Evolutionary conservation across 2,113 vertebrate genomes (phyloP), one percentile per base, ranked within the genome.

Genomic region (Coreoperca whiteheadi): DNA sequence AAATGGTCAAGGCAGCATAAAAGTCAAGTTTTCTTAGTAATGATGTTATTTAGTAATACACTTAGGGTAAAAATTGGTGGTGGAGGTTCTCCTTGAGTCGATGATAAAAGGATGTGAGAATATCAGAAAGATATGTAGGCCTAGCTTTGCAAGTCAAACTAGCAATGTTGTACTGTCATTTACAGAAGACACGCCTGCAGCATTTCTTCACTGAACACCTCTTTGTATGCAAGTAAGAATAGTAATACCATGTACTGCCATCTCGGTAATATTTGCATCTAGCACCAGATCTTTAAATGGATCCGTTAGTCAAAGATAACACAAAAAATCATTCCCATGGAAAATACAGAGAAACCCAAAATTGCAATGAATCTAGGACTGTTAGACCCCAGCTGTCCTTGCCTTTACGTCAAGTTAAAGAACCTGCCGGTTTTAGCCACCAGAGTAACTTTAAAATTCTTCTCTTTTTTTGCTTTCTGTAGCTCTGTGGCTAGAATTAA

Each of bases 371-470:
- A 50, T 83, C 43, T 15, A 8, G 56, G 68, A 41, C 65, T 68
- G 80, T 83, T 70, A 18, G 34, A n/a, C 64, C 32, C 32, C 61
- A 16, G 60, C 61, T 72, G 20, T 59, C 28, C 41, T 23, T 41
- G 30, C 39, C 32, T 28, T 50, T 53, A 60, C 60, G 72, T 82
- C 15, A 59, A 37, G 14, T 50, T 50, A 69, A 68, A 75, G 53
- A 60, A 69, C 12, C 57, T 43, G 51, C 63, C 23, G 53, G 10
- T 85, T 82, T 69, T 43, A 70, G 77, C 72, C 72, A 86, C 76
- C 51, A 60, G 65, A 82, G 68, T 39, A 43, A 56, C 73, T 81
- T 85, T 82, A 60, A 84, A 77, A 41, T 11, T 76, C 87, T 1
- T 71, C 28, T 73, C 73, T 81, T 76, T 78, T 81, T 83, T 61